phyloP scores from a whole-genome alignment of 2,888 invertebrate species.

The Nymphalis urticae region DNA sequence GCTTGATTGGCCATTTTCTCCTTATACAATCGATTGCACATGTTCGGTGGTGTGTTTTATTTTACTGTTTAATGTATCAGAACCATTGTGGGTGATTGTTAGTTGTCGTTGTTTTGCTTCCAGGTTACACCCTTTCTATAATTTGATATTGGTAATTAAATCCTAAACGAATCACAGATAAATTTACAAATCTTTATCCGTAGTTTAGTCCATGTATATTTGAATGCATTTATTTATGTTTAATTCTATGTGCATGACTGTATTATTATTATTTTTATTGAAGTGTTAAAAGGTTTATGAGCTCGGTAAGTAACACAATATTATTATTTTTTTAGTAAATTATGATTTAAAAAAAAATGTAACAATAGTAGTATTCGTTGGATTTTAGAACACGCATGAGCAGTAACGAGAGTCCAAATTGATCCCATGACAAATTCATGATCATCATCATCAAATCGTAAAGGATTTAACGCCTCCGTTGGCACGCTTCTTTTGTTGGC shows the following conservation, averaged over 20 bases:
- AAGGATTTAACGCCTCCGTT: conserved; percentile 82
- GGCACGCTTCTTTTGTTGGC: conserved; percentile 80
- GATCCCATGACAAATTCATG: conserved; percentile 74
- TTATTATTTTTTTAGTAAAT: not conserved
- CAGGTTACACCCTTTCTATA: conserved; percentile 78
- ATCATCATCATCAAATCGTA: conserved; percentile 78
- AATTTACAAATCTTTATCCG: conserved; percentile 70
- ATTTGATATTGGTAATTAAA: conserved; percentile 46
- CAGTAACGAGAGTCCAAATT: conserved; percentile 46
- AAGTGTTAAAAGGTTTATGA: not conserved
- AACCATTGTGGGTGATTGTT: conserved; percentile 73
- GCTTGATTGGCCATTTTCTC: conserved; percentile 65
- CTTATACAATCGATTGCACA: conserved; percentile 62
- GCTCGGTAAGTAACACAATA: conserved; percentile 14
- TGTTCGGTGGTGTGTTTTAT: conserved; percentile 74
- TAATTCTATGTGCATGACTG: conserved; percentile 71
- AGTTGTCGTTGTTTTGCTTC: conserved; percentile 79
- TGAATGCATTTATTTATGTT: conserved; percentile 70
- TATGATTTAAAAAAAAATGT: not conserved
- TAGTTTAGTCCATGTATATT: conserved; percentile 52
- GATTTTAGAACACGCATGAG: conserved; percentile 37
- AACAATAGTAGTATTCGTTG: conserved; percentile 15
- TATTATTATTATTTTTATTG: conserved; percentile 51
- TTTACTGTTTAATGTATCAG: conserved; percentile 63
- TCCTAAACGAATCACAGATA: conserved; percentile 70